Percentiles rank a stretch among this genome's conserved stretches.
These are phyloP conservation scores for Rhagonycha lutea DNA, from an alignment of 2,888 invertebrate species.

Conservation along the genomic window DNA sequence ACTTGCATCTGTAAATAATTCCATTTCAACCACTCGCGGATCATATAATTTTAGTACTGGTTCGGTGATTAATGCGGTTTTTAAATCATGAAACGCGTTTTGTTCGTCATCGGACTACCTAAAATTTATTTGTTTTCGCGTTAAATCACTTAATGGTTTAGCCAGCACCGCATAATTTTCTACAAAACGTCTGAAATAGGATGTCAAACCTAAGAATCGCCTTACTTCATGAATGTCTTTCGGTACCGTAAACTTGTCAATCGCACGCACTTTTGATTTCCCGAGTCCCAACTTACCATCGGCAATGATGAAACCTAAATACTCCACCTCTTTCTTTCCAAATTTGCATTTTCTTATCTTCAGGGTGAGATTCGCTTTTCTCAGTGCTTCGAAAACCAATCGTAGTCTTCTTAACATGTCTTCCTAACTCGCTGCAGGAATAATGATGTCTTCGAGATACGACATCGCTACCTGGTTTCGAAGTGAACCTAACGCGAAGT, in stretches of 20 bases:
- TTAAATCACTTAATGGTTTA: constrained; percentile 6
- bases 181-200: no score
- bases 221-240: no score
- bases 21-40: constrained; percentile 21
- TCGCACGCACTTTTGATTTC: no score
- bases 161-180: not conserved
- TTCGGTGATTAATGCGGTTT: not conserved
- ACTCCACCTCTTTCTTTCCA: no score
- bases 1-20: constrained; percentile 32
- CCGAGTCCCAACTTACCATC: no score
- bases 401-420: constrained; percentile 35
- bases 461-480: constrained; percentile 29
- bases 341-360: no score
- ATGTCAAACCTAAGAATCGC: no score
- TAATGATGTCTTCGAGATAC: constrained; percentile 44
- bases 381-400: no score
- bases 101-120: not conserved
- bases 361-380: no score
- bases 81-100: constrained; percentile 6
- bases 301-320: no score
- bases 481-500: constrained; percentile 30
- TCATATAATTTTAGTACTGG: constrained; percentile 31
- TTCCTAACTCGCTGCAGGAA: constrained; percentile 33
- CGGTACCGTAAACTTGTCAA: no score
- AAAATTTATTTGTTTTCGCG: not conserved